Base-by-base conservation (phyloP, 2,113 vertebrate species). In the Cairina moschata region DNA sequence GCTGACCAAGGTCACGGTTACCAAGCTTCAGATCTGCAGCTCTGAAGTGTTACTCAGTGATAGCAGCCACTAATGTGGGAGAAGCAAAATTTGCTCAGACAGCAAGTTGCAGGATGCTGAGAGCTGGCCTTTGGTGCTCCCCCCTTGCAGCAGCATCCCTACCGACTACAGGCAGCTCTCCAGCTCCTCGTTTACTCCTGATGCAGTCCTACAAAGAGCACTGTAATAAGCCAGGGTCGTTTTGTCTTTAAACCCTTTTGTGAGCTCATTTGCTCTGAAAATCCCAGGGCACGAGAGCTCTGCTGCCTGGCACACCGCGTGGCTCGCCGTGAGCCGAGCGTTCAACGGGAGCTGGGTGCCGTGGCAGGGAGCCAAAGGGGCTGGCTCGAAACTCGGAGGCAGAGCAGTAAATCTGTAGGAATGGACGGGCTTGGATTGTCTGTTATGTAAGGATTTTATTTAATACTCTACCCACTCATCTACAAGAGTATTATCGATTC, bases 401-500 rank as follows among this genome's bases (percentile, higher is more conserved):
- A 92, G 86, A 77, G 86, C 95, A 79, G 76, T 90, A 92, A 94
- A 95, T 96, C 90, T 75, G 40, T 54, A 48, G 93, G 77, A 75
- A 84, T 38, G 58, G 80, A 36, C 92, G 82, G 71, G 48, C 58
- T 93, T 86, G 88, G 93, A 65, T 79, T 84, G 80, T 88, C 92
- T 76, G 62, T 94, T 94, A 78, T 89, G 93, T 91, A 96, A 92
- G 92, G 88, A 40, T 79, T 96, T 94, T 88, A 89, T 96, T 96
- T 94, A 94, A 95, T 96, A 16, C 77, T 93, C 68, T 14, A 78
- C 38, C 78, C 42, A 14, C 76, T 96, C 93, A 86, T 92, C 86
- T 95, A 92, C 90, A 88, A 94, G 90, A 73, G 86, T 88, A 82
- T 95, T 97, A 96, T 84, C 91, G 96, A 96, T 95, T 95, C 6